These are phyloP conservation scores for Mesaphorura yosii DNA, from an alignment of 1,140 invertebrate species.

Conservation along the genomic window DNA sequence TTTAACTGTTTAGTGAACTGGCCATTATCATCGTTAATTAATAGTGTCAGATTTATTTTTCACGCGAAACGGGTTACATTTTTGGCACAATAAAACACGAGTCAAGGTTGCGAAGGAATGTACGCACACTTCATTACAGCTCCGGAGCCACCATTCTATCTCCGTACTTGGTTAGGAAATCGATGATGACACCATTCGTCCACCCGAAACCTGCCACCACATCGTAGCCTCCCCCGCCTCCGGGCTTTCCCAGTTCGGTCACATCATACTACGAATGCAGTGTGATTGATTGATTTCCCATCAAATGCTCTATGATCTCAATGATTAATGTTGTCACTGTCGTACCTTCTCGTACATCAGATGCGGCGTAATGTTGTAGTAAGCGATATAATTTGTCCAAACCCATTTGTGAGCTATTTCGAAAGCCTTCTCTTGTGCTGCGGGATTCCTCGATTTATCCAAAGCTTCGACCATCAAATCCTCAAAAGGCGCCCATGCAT, in stretches of 20 bases:
- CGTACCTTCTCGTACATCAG: conserved; percentile 83
- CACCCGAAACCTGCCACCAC: conserved; percentile 86
- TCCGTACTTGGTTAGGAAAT: conserved; percentile 56
- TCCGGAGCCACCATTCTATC: no score
- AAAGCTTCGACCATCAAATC: conserved; percentile 66
- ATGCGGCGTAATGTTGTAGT: conserved; percentile 47
- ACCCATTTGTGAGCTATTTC: conserved; percentile 70
- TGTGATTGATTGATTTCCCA: not conserved
- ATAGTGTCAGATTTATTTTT: no score
- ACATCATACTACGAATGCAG: conserved; percentile 57
- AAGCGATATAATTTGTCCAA: conserved; percentile 68
- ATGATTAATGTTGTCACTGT: conserved; percentile 5
- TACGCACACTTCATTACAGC: no score
- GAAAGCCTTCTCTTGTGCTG: conserved; percentile 55
- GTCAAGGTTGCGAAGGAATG: no score
- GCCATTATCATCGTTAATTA: no score
- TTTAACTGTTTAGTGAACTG: no score
- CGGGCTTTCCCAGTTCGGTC: conserved; percentile 52
- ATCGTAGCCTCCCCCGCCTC: conserved; percentile 76
- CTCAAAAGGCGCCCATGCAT: conserved; percentile 84
- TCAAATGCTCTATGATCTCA: conserved; percentile 28
- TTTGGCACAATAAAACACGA: no score
- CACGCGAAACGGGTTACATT: no score
- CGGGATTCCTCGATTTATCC: conserved; percentile 50
- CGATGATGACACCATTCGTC: conserved; percentile 81